Evolutionary conservation across 2,888 invertebrate genomes (phyloP).

Genomic region (Fragum sueziense): DNA sequence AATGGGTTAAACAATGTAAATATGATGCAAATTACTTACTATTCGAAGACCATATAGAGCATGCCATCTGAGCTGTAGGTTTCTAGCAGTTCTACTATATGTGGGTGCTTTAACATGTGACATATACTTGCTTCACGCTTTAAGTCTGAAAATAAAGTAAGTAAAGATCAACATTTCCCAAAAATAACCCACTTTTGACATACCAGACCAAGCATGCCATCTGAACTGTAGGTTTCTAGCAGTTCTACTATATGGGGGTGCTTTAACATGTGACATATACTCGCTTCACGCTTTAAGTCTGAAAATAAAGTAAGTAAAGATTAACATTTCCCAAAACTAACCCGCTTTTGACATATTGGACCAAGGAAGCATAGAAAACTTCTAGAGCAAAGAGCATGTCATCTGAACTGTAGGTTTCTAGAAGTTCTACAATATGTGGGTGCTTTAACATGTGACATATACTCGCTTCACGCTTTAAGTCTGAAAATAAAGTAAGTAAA

Average conservation of each 20-base stretch:
- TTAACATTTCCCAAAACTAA: too few relatives aligned
- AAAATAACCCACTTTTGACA: slow-evolving; percentile 99
- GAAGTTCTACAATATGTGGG: slow-evolving; percentile 98
- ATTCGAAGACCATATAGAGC: slow-evolving; percentile 99
- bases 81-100: slow-evolving; percentile 98
- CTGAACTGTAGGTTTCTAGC: slow-evolving; percentile 98
- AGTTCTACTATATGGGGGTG: slow-evolving; percentile 99
- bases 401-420: slow-evolving; percentile 99
- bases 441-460: slow-evolving; percentile 98
- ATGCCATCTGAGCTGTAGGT: slow-evolving; percentile 99
- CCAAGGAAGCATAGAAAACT: slow-evolving; percentile 99
- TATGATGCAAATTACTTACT: slow-evolving; percentile 88
- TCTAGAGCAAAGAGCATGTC: slow-evolving; percentile 99
- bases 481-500: slow-evolving; percentile 83
- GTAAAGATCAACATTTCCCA: too few relatives aligned
- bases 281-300: slow-evolving; percentile 99
- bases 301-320: slow-evolving; percentile 46
- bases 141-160: slow-evolving; percentile 90
- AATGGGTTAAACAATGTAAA: not conserved
- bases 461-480: slow-evolving; percentile 97
- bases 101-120: slow-evolving; percentile 99
- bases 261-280: slow-evolving; percentile 96
- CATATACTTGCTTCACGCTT: slow-evolving; percentile 96
- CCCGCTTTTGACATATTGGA: slow-evolving; percentile 99
- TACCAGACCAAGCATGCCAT: slow-evolving; percentile 99